Evolutionary conservation across 2,113 vertebrate genomes (phyloP).

Genomic region (Sterrhoptilus dennistouni): DNA sequence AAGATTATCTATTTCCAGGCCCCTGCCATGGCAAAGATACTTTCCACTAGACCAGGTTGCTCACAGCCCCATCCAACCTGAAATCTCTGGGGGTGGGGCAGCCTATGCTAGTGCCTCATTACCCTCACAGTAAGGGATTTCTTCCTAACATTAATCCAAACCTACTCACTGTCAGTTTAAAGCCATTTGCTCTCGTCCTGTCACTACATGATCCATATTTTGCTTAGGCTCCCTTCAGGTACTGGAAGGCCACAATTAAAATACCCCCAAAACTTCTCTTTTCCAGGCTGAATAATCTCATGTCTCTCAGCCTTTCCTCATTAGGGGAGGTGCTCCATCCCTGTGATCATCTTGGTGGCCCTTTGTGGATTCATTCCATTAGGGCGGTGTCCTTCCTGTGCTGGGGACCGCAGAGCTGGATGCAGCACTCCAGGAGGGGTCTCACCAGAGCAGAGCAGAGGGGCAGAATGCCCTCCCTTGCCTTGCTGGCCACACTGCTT

Average conservation of each 20-base stretch:
- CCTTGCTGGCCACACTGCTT: fast-evolving
- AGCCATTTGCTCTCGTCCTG: not conserved
- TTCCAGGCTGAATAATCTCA: not conserved
- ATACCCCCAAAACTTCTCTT: not conserved
- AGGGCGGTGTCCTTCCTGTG: fast-evolving
- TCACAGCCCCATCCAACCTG: not conserved
- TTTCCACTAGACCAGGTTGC: not conserved
- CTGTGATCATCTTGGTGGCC: not conserved
- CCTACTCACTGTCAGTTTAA: not conserved
- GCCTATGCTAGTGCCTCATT: not conserved
- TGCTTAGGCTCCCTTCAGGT: not conserved
- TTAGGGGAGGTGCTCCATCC: not conserved
- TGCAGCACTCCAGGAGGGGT: not conserved
- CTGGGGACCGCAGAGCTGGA: not conserved
- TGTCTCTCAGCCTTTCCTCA: not conserved
- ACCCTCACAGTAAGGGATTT: not conserved
- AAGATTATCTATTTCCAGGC: not conserved
- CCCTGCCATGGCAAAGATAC: not conserved
- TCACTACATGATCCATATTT: not conserved
- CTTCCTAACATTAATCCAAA: not conserved
- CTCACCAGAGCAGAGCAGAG: not conserved
- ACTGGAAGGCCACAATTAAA: not conserved
- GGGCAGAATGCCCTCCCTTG: not conserved
- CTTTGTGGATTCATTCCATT: not conserved
- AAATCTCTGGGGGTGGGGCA: not conserved